Evolutionary conservation across 1,140 invertebrate species (phyloP).

Genomic region (Heliconius melpomene): DNA sequence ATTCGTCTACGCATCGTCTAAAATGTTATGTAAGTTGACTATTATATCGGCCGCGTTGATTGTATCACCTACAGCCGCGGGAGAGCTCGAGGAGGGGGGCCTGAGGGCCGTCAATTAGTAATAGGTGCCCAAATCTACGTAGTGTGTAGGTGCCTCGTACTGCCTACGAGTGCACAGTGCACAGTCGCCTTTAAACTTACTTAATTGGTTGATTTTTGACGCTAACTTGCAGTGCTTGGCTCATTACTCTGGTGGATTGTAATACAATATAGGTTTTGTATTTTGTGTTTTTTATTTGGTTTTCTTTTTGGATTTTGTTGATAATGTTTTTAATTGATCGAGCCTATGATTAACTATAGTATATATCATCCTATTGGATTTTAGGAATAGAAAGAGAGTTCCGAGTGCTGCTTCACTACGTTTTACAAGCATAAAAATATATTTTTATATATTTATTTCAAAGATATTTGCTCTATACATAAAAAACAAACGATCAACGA

Average conservation of each 20-base stretch:
- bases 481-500: not conserved
- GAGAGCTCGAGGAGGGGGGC: constrained; percentile 26
- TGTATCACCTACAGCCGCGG: constrained; percentile 16
- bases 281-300: not conserved
- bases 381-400: no score
- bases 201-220: constrained; percentile 32
- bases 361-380: no score
- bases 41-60: constrained; percentile 3
- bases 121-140: constrained; percentile 36
- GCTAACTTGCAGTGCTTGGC: not conserved
- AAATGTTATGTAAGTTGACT: not conserved
- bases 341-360: no score
- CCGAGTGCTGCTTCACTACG: no score
- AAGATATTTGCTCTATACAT: not conserved
- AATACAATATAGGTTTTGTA: not conserved
- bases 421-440: no score
- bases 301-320: no score
- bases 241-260: not conserved
- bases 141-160: no score
- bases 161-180: not conserved
- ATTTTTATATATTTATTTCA: no score
- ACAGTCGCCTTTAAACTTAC: constrained; percentile 21
- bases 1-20: not conserved
- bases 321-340: no score
- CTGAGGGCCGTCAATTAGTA: constrained; percentile 38